Evolutionary conservation across 1,140 invertebrate species (phyloP).

Genomic region (Zaprionus tsacasi): DNA sequence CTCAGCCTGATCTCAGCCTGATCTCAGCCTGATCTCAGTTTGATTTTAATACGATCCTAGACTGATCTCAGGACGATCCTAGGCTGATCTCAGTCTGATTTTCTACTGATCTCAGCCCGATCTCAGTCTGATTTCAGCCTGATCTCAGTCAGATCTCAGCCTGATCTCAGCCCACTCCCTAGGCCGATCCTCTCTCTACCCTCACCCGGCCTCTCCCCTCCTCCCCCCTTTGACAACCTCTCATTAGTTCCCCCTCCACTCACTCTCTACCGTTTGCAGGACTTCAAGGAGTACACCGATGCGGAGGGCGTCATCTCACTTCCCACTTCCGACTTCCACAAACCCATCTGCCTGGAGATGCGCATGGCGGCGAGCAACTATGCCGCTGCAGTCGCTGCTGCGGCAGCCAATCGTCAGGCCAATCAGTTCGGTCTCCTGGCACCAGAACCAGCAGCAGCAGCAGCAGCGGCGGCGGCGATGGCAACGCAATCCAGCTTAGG

Average conservation of each 20-base stretch:
- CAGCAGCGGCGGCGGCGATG: slow-evolving; percentile 17
- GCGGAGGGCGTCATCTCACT: slow-evolving; percentile 93
- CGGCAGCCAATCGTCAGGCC: slow-evolving; percentile 69
- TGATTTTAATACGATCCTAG: no score
- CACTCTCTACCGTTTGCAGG: slow-evolving; percentile 85
- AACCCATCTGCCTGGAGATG: slow-evolving; percentile 92
- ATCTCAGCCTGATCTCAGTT: no score
- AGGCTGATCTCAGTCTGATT: no score
- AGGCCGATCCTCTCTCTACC: neutral
- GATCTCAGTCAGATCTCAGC: neutral
- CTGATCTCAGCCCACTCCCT: neutral
- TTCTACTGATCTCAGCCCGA: no score
- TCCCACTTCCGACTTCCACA: slow-evolving; percentile 90
- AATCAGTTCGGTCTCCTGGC: slow-evolving; percentile 65
- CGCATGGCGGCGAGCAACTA: slow-evolving; percentile 69
- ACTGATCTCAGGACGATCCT: no score
- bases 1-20: no score
- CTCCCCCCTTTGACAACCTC: neutral
- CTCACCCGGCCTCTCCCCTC: neutral
- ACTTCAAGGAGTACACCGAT: slow-evolving; percentile 94
- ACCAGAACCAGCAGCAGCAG: slow-evolving; percentile 38
- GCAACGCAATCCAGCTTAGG: slow-evolving; percentile 12
- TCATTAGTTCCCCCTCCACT: slow-evolving; percentile 14
- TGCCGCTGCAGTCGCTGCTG: slow-evolving; percentile 7
- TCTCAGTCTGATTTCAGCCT: no score